These are phyloP conservation scores for Drosophila differens DNA, from an alignment of 2,888 invertebrate species.

Conservation along the genomic window DNA sequence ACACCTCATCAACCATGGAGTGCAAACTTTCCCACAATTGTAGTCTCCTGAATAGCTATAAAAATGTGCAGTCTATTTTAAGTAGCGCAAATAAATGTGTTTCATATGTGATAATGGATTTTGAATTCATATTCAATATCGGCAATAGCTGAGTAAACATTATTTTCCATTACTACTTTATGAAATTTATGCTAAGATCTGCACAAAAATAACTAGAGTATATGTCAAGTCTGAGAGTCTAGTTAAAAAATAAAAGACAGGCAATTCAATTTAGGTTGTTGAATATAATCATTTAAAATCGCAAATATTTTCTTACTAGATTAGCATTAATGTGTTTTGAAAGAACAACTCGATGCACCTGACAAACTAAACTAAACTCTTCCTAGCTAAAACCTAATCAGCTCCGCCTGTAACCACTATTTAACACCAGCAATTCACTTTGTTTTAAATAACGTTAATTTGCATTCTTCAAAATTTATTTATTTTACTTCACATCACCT, in stretches of 20 bases:
- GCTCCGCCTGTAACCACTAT: neutral
- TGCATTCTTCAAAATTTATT: accelerated
- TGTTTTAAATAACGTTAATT: neutral
- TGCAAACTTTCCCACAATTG: neutral
- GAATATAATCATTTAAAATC: neutral
- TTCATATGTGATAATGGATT: neutral
- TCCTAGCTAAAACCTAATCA: neutral
- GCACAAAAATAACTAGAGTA: neutral
- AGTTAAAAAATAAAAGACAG: neutral
- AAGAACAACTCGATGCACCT: neutral
- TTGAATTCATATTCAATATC: neutral
- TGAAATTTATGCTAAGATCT: neutral
- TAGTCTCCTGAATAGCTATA: neutral
- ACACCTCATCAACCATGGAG: conserved; percentile 10
- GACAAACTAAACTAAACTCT: neutral
- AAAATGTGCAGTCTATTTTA: neutral
- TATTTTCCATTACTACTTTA: neutral
- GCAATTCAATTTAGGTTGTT: neutral
- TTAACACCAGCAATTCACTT: neutral
- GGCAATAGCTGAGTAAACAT: neutral
- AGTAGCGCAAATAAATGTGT: neutral
- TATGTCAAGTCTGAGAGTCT: too few species aligned
- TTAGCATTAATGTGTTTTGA: neutral
- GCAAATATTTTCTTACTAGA: neutral
- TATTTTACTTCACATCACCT: neutral